Evolutionary conservation across 2,888 invertebrate species (phyloP), one percentile per base, ranked within the genome.

Genomic region (Archips crataeganus): DNA sequence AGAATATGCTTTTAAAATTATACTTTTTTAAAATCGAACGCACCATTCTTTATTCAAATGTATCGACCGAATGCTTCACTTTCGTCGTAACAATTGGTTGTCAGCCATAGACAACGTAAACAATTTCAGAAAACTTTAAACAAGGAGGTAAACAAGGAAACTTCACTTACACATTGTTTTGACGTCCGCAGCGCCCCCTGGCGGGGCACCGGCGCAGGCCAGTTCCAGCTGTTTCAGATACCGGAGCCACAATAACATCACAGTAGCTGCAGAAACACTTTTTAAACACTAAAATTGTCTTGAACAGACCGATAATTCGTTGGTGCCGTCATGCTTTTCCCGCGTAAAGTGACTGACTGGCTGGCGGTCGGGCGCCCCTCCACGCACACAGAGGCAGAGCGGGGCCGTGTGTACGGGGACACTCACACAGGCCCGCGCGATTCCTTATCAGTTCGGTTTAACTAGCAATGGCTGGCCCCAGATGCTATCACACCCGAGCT

Each of bases 391-490:
- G 81, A 23, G 80, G 78, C 80, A 78, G 79, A 72, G 76, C 70
- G 78, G 75, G 80, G n/a, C 57, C 79, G 75, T 76, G 79, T 75
- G 82, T 66, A 69, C 73, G 75, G 81, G 79, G 70, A 64, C 77
- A 79, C 90, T 79, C 93, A 92, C 93, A 90, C 90, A 82, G 75
- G 70, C 81, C 74, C 80, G 63, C 63, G 75, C 91, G 93, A 91
- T 91, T 90, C 90, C 93, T 94, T 94, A 94, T 94, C 94, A 92
- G 85, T 82, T 88, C 81, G 93, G 92, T 92, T 91, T 92, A 93
- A 93, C 94, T 94, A 94, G 94, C 94, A 90, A 93, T 92, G 93
- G 91, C 90, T 88, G 90, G 91, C 91, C 93, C 90, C 89, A 90
- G 94, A 93, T 94, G 86, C 84, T 94, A 94, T 94, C 94, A 87